Evolutionary conservation across 53 echinoderm and acorn worm species (phyloP).

Genomic region (Arbacia lixula): DNA sequence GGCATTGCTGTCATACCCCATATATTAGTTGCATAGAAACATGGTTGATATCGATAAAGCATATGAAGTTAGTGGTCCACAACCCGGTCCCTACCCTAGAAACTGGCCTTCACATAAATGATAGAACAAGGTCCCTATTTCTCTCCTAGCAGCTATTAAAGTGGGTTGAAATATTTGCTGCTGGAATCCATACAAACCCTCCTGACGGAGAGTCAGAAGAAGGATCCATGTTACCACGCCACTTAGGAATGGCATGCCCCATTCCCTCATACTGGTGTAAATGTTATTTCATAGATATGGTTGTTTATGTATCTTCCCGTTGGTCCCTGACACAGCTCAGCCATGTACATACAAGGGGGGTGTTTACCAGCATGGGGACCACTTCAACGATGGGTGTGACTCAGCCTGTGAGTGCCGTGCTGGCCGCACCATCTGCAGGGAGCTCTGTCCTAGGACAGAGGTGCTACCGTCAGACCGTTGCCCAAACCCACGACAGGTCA

Average conservation of each 20-base stretch:
- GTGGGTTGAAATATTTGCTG: no score
- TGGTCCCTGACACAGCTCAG: conserved; percentile 65
- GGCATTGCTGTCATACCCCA: background rate
- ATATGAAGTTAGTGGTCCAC: no score
- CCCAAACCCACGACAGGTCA: conserved; percentile 82
- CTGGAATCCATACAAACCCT: no score
- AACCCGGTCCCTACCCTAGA: no score
- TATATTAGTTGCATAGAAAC: no score
- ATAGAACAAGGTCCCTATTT: no score
- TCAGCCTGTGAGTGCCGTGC: conserved; percentile 83
- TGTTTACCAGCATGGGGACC: conserved; percentile 79
- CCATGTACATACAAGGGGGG: conserved; percentile 83
- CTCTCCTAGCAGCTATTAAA: no score
- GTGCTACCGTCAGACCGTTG: conserved; percentile 82
- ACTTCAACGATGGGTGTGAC: conserved; percentile 87
- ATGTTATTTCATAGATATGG: background rate
- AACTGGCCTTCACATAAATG: no score
- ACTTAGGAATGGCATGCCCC: background rate
- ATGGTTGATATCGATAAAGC: no score
- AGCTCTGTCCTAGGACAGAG: conserved; percentile 81
- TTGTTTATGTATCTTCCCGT: background rate
- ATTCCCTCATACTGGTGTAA: background rate
- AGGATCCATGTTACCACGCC: background rate
- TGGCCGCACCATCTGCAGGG: conserved; percentile 83
- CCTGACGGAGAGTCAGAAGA: background rate